These are phyloP conservation scores for Pantherophis alleghaniensis DNA, from an alignment of 2,797 vertebrate genomes.

Conservation along the genomic window DNA sequence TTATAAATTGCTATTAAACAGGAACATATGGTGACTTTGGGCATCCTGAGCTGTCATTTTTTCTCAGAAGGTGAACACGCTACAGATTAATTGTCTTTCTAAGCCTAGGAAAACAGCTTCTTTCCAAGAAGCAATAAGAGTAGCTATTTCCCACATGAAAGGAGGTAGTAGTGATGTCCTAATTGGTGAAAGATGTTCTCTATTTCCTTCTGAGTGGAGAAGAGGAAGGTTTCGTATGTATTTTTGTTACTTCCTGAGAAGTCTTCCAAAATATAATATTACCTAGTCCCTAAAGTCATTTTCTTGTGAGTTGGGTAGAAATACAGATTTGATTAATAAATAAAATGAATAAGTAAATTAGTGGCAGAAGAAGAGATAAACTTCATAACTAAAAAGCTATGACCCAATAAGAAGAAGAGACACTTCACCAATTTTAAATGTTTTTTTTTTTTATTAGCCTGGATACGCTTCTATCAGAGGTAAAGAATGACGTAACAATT, in stretches of 20 bases:
- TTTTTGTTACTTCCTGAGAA: background rate
- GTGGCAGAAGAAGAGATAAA: background rate
- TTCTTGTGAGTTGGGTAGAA: background rate
- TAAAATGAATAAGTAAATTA: background rate
- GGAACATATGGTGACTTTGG: slow-evolving; percentile 57
- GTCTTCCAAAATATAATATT: background rate
- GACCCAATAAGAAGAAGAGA: background rate
- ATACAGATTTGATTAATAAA: background rate
- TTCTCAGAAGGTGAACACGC: slow-evolving; percentile 29
- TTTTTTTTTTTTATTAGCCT: background rate
- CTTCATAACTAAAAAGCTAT: background rate
- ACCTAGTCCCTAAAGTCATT: background rate
- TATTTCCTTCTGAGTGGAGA: background rate
- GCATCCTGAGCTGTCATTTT: slow-evolving; percentile 22
- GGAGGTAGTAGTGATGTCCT: background rate
- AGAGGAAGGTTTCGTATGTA: background rate
- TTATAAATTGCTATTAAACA: slow-evolving; percentile 65
- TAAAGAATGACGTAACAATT: background rate
- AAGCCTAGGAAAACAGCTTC: slow-evolving; percentile 38
- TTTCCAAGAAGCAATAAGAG: background rate
- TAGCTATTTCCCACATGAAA: slow-evolving; percentile 6
- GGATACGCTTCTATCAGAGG: background rate
- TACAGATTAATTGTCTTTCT: slow-evolving; percentile 35
- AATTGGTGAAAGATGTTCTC: background rate
- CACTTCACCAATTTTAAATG: background rate